phyloP scores from a whole-genome alignment of 1,140 invertebrate genomes.

The Nasonia vitripennis region DNA sequence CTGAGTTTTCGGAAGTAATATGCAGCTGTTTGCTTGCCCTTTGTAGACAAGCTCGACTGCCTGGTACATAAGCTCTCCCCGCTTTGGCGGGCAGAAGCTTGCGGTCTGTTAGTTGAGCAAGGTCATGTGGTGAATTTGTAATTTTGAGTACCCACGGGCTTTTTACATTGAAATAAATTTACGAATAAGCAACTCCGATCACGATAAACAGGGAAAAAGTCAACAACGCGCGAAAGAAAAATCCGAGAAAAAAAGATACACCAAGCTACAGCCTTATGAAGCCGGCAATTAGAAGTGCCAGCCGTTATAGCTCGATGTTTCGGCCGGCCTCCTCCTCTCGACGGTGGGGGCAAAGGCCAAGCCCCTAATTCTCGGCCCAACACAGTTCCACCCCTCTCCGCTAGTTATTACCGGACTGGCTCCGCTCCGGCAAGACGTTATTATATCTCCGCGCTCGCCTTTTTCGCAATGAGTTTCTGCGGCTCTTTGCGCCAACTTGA shows the following conservation, averaged over 20 bases:
- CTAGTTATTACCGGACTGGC: slow-evolving; percentile 59
- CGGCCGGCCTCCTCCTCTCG: neutral
- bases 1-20: slow-evolving; percentile 18
- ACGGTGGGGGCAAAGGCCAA: slow-evolving; percentile 17
- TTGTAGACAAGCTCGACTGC: neutral
- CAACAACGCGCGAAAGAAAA: neutral
- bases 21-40: neutral
- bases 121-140: neutral
- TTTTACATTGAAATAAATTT: neutral
- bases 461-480: slow-evolving; percentile 61
- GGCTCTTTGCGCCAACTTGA: slow-evolving; percentile 8
- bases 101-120: neutral
- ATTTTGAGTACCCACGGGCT: neutral
- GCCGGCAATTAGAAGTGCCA: slow-evolving; percentile 35
- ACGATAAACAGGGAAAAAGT: neutral
- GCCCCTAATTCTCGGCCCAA: slow-evolving; percentile 8
- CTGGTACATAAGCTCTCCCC: neutral
- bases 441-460: slow-evolving; percentile 58
- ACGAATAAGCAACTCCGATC: neutral
- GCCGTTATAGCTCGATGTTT: slow-evolving; percentile 20
- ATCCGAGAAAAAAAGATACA: neutral
- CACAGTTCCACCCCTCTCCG: neutral
- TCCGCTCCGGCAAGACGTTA: slow-evolving; percentile 61
- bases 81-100: neutral
- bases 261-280: slow-evolving; percentile 9